Evolutionary conservation across 30 jellyfish, hydroid and myxozoan genomes (phyloP).

Genomic region (Phacellophora camtschatica): DNA sequence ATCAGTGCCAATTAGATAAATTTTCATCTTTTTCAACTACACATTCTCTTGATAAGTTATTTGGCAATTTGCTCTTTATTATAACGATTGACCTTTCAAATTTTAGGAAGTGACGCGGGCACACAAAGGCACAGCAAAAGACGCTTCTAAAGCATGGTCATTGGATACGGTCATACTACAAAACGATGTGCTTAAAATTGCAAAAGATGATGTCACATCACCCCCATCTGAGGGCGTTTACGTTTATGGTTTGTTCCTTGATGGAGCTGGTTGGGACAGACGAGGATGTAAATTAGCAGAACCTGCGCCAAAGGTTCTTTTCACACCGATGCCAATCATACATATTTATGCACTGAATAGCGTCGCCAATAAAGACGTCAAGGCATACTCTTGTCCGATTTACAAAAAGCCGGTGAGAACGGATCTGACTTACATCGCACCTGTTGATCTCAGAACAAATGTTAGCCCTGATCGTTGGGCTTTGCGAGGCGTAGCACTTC

Average conservation of each 20-base stretch:
- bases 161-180: conserved; percentile 76
- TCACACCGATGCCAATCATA: conserved; percentile 87
- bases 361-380: conserved; percentile 31
- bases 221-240: conserved; percentile 90
- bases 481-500: conserved; percentile 79
- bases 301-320: conserved; percentile 78
- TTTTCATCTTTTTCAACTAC: no score
- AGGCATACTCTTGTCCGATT: conserved; percentile 69
- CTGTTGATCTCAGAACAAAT: conserved; percentile 74
- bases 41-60: no score
- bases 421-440: conserved; percentile 72
- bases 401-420: conserved; percentile 83
- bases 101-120: conserved; percentile 83
- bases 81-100: background rate
- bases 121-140: conserved; percentile 75
- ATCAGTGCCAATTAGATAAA: no score
- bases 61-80: background rate
- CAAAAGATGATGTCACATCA: conserved; percentile 71
- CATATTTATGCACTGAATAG: conserved; percentile 70
- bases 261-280: conserved; percentile 91
- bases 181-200: conserved; percentile 67
- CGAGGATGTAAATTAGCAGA: conserved; percentile 82
- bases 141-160: conserved; percentile 68
- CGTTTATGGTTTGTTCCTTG: conserved; percentile 80
- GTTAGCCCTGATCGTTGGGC: conserved; percentile 80